Evolutionary conservation across 2,888 invertebrate genomes (phyloP), one percentile per base, ranked within the genome.

Genomic region (Philereme transversata): DNA sequence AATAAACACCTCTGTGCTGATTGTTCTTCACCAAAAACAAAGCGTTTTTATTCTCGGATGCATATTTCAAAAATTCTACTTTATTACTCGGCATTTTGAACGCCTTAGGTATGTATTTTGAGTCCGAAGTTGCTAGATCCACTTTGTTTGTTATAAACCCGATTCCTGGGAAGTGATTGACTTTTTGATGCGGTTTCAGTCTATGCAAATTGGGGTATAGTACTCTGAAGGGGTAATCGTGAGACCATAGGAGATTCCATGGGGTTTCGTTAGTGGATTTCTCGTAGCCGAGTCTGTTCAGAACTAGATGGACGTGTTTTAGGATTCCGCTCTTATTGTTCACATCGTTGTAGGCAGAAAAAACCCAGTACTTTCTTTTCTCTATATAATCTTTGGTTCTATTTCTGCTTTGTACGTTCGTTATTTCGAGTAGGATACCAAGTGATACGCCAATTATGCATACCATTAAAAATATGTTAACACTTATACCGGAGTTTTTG

Each of bases 101-200:
- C 0, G 99, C 97, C 70, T 93, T 94, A 0, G 99, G 99, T 63
- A 99, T 95, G 74, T 96, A 97, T 61, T 94, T 93, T 11, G 96
- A 92, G n/a, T 94, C 86, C 0, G 96, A 95, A 4, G 96, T 97
- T 0, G 98, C 97, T 54, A 99, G 92, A 77, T 96, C 96, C 0
- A 90, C 97, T 93, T 99, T 99, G 78, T 97, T 98, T 0, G 98
- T 98, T 53, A 99, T 95, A 79, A 94, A 98, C 0, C 99, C 99
- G 47, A 97, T 97, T 0, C 99, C 99, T 0, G 99, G 99, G 74
- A 98, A 96, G 81, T 99, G 98, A 81, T 99, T 99, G 0, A 99
- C 95, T 82, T 93, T 95, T 81, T 98, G 98, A 79, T 96, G 92
- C 0, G 94, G 87, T 70, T 94, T 93, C 7, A 98, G 84, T 64